These are phyloP conservation scores for Crocodylus rhombifer DNA, from an alignment of 2,797 vertebrate species.

Conservation along the genomic window DNA sequence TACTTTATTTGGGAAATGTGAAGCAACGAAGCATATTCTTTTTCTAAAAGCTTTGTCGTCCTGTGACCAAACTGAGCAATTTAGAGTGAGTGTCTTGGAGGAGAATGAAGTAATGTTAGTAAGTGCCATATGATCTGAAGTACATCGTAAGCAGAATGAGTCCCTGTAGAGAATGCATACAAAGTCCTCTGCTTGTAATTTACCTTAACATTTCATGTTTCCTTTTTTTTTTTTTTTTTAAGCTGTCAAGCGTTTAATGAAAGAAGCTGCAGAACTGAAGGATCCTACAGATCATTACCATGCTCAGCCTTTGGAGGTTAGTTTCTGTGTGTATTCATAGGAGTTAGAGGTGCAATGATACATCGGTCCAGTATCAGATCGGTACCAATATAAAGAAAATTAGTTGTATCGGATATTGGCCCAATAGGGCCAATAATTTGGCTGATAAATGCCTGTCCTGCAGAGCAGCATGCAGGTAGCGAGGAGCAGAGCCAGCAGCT, in stretches of 20 bases:
- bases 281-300: slow-evolving; percentile 98
- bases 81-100: background rate
- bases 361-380: too few relatives aligned
- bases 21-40: background rate
- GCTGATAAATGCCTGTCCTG: too few relatives aligned
- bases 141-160: background rate
- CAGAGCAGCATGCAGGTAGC: too few relatives aligned
- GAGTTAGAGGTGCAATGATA: background rate
- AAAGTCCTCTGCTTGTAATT: background rate
- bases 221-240: slow-evolving; percentile 39
- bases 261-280: slow-evolving; percentile 95
- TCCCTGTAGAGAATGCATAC: background rate
- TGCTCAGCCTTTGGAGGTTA: slow-evolving; percentile 97
- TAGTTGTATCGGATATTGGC: too few relatives aligned
- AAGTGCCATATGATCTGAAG: background rate
- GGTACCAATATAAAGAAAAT: too few relatives aligned
- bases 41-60: background rate
- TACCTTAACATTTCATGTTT: background rate
- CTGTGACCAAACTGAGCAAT: background rate
- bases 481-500: too few relatives aligned
- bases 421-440: too few relatives aligned
- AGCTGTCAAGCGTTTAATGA: slow-evolving; percentile 99
- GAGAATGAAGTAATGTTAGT: background rate
- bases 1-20: background rate
- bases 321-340: slow-evolving; percentile 56